A percentile compares a stretch with the other conserved stretches of the same genome.
Conservation (phyloP, 2,113 vertebrate species). For the Lampris megalopsis region DNA sequence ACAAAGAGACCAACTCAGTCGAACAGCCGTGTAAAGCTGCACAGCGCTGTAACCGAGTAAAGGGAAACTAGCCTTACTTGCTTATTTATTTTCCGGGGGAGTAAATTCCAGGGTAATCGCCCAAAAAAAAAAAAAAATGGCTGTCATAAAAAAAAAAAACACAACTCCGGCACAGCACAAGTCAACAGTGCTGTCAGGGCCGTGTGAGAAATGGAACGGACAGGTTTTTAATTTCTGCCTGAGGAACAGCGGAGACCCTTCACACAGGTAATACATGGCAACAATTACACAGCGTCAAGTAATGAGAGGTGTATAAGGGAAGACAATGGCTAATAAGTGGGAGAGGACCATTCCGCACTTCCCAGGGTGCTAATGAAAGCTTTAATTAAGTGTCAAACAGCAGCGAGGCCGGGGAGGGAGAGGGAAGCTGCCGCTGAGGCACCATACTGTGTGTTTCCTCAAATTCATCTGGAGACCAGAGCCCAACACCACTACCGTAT, state of each 20-base stretch:
- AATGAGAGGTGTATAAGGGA: conserved; percentile 68
- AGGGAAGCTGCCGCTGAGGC: conserved; percentile 18
- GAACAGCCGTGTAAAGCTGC: too few relatives aligned
- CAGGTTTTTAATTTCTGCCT: conserved; percentile 49
- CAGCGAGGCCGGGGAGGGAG: conserved; percentile 39
- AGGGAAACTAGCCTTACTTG: not conserved
- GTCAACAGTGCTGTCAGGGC: not conserved
- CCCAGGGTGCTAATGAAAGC: conserved; percentile 77
- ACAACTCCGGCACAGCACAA: conserved; percentile 8
- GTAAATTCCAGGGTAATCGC: not conserved
- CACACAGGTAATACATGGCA: conserved; percentile 70
- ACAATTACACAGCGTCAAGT: conserved; percentile 68
- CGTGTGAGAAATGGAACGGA: conserved; percentile 32
- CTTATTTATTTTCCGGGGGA: conserved; percentile 1
- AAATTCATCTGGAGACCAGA: conserved; percentile 46
- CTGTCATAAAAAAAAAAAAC: conserved; percentile 27
- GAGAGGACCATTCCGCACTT: conserved; percentile 70
- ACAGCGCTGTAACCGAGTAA: not conserved
- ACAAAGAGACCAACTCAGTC: too few relatives aligned
- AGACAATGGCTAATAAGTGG: conserved; percentile 61
- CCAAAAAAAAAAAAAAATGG: not conserved
- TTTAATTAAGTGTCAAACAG: conserved; percentile 82
- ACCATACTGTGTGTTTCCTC: conserved; percentile 55
- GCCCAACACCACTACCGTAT: conserved; percentile 30
- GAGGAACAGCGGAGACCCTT: conserved; percentile 27